Base-by-base conservation (phyloP, 2,888 invertebrate species). In the Tinea semifulvella region DNA sequence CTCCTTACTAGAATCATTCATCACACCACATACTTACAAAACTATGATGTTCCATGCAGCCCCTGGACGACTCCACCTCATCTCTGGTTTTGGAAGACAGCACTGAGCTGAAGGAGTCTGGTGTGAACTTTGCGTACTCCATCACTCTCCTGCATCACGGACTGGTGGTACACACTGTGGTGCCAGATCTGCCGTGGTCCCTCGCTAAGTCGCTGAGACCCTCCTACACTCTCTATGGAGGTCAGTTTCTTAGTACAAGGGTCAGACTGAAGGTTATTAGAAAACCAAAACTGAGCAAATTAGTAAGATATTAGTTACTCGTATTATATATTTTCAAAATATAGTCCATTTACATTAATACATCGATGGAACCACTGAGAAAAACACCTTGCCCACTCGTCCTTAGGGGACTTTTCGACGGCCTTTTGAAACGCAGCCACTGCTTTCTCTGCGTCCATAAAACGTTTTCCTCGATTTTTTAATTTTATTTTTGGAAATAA, bases 121-220 rank as follows among this genome's bases (percentile, higher is more conserved):
- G 86, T 1, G 92, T 94, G 2, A 90, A 93, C 68, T 91, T 93
- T 65, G 93, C 92, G 1, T 93, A 93, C 62, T 92, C 92, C 0
- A 87, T 93, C 6, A 93, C 92, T 1, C 70, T 92, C 48, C 73
- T 93, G 46, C 93, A 92, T 58, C 92, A 92, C 58, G 92, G 92
- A 13, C 89, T 90, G 56, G 91, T 93, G 22, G 85, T 92, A 14
- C 92, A 93, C 63, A 90, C 90, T 55, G 91, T 91, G 10, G 85
- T 92, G 55, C 91, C 92, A 0, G 91, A 90, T 45, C 85, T 94
- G 53, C 88, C 90, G 0, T 92, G 91, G 91, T 82, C 86, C 1
- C 84, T 87, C 50, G 93, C 92, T 2, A 89, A 90, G 63, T 77
- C 88, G 0, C 77, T 92, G 56, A 81, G 90, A 36, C 92, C 93